Evolutionary conservation across 2,888 invertebrate genomes (phyloP).

Genomic region (Scaptomyza tumidula): DNA sequence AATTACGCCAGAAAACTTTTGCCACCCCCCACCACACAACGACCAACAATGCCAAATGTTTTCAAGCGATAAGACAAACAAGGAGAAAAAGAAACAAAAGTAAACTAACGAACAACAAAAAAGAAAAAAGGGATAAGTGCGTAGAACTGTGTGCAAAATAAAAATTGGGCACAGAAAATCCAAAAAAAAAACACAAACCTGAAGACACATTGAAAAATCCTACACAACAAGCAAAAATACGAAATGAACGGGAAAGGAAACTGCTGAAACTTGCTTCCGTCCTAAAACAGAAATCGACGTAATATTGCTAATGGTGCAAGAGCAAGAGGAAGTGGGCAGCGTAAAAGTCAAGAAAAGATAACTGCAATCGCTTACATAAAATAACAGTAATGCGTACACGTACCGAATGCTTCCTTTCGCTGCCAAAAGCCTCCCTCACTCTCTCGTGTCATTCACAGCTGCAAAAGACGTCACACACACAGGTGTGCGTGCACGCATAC

Average conservation of each 20-base stretch:
- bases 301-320: constrained; percentile 10
- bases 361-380: constrained; percentile 63
- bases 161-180: constrained; percentile 29
- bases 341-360: constrained; percentile 39
- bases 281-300: constrained; percentile 28
- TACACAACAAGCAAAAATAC: background rate
- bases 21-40: constrained; percentile 9
- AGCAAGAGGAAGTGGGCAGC: constrained; percentile 31
- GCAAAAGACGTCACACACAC: constrained; percentile 8
- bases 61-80: constrained; percentile 52
- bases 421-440: background rate
- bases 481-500: constrained; percentile 1
- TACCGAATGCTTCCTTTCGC: constrained; percentile 33
- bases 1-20: constrained; percentile 60
- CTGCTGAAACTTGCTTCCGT: constrained; percentile 35
- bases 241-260: constrained; percentile 1
- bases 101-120: background rate
- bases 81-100: constrained; percentile 13
- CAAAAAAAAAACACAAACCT: constrained; percentile 2
- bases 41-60: constrained; percentile 44
- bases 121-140: constrained; percentile 41
- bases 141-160: constrained; percentile 30
- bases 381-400: constrained; percentile 67
- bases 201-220: constrained; percentile 13
- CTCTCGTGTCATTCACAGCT: constrained; percentile 22